phyloP scores from a whole-genome alignment of 2,888 invertebrate species.

The Pachliopta kotzebuea region DNA sequence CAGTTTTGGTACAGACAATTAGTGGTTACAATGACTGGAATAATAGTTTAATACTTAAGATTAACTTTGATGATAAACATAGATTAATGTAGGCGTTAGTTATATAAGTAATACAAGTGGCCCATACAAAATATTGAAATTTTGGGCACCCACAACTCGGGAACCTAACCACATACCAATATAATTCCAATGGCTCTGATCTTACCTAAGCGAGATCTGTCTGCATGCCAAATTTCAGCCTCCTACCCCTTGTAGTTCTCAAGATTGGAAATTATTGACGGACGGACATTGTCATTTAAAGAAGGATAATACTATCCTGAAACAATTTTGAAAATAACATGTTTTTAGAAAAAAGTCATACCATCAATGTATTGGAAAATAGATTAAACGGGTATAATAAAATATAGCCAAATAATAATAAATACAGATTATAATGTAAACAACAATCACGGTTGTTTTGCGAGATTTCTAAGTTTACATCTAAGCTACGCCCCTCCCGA shows the following conservation, averaged over 20 bases:
- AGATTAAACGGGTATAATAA: background rate
- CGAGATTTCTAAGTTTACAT: constrained; percentile 66
- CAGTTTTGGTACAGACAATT: too few relatives aligned
- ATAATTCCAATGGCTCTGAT: too few relatives aligned
- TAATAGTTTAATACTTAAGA: too few relatives aligned
- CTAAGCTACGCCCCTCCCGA: constrained; percentile 74
- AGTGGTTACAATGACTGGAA: too few relatives aligned
- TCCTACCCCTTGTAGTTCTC: too few relatives aligned
- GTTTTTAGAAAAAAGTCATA: background rate
- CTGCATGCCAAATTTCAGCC: too few relatives aligned
- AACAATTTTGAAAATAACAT: background rate
- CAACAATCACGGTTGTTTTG: constrained; percentile 35
- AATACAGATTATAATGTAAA: constrained; percentile 37
- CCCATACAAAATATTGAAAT: background rate
- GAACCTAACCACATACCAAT: too few relatives aligned
- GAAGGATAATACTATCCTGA: background rate
- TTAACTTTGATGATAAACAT: too few relatives aligned
- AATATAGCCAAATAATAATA: background rate
- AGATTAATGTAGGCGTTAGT: background rate
- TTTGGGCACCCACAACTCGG: too few relatives aligned
- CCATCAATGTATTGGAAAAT: background rate
- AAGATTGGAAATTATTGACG: too few relatives aligned
- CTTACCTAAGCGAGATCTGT: too few relatives aligned
- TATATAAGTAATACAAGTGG: background rate
- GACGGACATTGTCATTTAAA: too few relatives aligned